Base-by-base conservation (phyloP, 30 jellyfish, hydroid and myxozoan genomes). In the Aurelia coerulea region DNA sequence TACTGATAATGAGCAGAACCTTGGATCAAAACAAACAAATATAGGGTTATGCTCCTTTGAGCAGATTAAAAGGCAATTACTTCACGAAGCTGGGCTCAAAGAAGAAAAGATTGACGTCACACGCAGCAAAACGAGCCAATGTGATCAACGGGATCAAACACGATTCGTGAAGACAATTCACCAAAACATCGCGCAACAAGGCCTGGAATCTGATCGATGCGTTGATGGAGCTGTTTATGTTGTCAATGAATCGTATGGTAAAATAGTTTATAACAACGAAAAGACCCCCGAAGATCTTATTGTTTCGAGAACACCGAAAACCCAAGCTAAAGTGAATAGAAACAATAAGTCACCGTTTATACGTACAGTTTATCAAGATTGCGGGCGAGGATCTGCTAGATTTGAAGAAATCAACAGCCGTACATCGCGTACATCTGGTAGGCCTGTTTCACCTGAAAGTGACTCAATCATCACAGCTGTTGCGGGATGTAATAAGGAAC, bases 391-490 rank as follows among this genome's bases (percentile, higher is more conserved):
- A 6, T 14, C 78, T 17, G 53, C 67, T 54, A 18, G 67, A 8
- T 39, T 13, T 62, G 88, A 62, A 32, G 50, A 78, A 34, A 76
- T 65, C 63, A 78, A 63, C 78, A 53, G 63, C 39, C 56, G 1
- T 46, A 46, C 64, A 70, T 78, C 88, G 18, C 56, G 1, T 46
- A 46, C 64, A 70, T 78, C 88, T 46, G 92, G 92, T 13, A 68
- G 92, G 75, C 86, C 92, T 2, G 92, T 83, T 73, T 83, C 92
- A 5, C 92, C 92, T 16, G 15, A 54, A 12, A 51, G 78, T 42
- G 92, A 83, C 59, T 68, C 92, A n/a, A 59, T 83, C 58, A 83
- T 83, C 19, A 16, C 82, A 53, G 92, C 92, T 46, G 92, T 53
- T 54, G 92, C 86, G 59, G 11, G 51, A 49, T 68, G 92, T 49